Evolutionary conservation across 2,888 invertebrate genomes (phyloP), one percentile per base, ranked within the genome.

Genomic region (Athripsodes cinereus): DNA sequence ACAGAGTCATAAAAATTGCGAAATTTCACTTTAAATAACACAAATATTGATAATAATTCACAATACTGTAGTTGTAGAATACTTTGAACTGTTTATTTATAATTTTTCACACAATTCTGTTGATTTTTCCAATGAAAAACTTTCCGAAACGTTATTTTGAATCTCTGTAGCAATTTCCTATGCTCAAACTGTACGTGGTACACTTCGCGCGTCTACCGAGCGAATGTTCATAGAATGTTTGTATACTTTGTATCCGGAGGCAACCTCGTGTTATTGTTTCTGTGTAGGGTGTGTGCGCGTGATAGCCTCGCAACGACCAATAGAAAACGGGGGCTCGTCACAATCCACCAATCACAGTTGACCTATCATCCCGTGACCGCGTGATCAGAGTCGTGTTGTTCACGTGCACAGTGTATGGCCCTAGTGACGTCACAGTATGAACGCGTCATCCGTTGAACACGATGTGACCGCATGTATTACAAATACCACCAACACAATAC

Each of bases 381-480:
- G 87, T 91, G 91, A 81, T 82, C 80, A 74, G 69, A 74, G 84
- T 84, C 83, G 82, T 84, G 85, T 71, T 85, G 84, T 88, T 89
- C 91, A 91, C 91, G 90, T 92, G 91, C 82, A 82, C 85, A 74
- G 74, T 74, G 85, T 80, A 84, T 89, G 88, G 83, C 84, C 73
- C 72, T 74, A 73, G 78, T 78, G 73, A 57, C 60, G 67, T 66
- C 65, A 66, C 62, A 66, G 64, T 67, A 59, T 58, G 61, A 61
- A 49, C 61, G 64, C 65, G 67, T 67, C 66, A 61, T 51, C 51
- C 64, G 54, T 53, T 51, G 62, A 18, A 22, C 58, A 55, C 57
- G 57, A 20, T 52, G 54, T 58, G 55, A 61, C 60, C 63, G 64
- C 58, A 63, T 58, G 61, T 57, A 51, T 8, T 40, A 13, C 10